Evolutionary conservation across 2,888 invertebrate species (phyloP), one percentile per base, ranked within the genome.

Genomic region (Tachina grossa): DNA sequence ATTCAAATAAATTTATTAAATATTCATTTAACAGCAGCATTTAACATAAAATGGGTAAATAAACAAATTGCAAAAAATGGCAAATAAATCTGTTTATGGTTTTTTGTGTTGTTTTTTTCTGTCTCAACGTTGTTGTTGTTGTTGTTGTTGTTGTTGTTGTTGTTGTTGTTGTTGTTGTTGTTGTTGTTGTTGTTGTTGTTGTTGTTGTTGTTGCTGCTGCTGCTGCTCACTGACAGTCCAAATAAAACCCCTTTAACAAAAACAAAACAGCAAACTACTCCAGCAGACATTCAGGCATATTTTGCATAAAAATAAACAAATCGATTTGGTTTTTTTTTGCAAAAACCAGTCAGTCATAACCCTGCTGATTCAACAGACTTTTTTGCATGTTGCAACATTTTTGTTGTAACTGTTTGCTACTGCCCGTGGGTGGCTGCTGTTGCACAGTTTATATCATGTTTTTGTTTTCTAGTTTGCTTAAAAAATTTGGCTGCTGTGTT

Each of bases 1-100:
- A 83, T 80, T 79, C 39, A 76, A 85, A 85, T 85, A 80, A 83
- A 76, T 78, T 81, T 78, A 75, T 83, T 66, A 76, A 84, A 84
- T 79, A 79, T 61, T 79, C 75, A 45, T 63, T 82, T 85, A 83
- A 78, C 77, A 74, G 72, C 22, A 66, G 31, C 66, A 74, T 78
- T 78, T 59, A 72, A 78, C 57, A 66, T 49, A 45, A 83, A 77
- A 53, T 53, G 31, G n/a, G 13, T 45, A 80, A 71, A 66, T 16
- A 74, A 65, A 79, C 13, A 55, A 71, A 71, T 53, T 22, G 39
- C 55, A 69, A 66, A 76, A 55, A 45, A 22, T 9, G 6, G 1
- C 22, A 74, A 41, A 39, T 47, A 65, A 55, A 66, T 75, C 14
- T 66, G 41, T 66, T 66, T 51, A 43, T 69, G 41, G 68, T 51